Conservation (phyloP, 2,888 invertebrate species). For the Andrena dorsata region DNA sequence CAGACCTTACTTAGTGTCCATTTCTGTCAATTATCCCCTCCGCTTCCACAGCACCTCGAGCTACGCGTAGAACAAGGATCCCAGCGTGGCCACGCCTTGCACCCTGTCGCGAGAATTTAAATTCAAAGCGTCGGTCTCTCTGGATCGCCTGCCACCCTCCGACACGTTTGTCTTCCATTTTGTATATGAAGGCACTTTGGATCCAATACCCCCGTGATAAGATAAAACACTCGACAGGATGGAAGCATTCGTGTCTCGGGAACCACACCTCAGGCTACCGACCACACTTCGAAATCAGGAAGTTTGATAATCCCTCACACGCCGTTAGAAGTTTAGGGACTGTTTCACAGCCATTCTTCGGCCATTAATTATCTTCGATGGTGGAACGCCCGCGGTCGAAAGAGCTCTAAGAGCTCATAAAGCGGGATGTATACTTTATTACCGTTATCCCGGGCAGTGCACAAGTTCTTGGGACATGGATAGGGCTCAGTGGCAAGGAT, state of each 20-base stretch:
- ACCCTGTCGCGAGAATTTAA: not conserved
- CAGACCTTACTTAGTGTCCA: not conserved
- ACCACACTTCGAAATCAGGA: not conserved
- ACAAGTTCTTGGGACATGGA: constrained; percentile 2
- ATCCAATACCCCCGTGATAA: not conserved
- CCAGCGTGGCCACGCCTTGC: not conserved
- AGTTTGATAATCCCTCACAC: not conserved
- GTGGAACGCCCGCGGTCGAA: not conserved
- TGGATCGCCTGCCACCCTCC: not conserved
- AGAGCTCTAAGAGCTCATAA: not conserved
- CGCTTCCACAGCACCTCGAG: no score
- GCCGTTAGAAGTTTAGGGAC: not conserved
- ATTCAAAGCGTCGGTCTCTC: not conserved
- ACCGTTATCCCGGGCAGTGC: not conserved
- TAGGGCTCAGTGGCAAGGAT: not conserved
- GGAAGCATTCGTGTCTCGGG: not conserved
- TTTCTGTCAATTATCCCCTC: not conserved
- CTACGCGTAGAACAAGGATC: no score
- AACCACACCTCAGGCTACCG: not conserved
- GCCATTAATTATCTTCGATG: constrained; percentile 21
- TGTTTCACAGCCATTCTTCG: not conserved
- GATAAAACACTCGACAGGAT: not conserved
- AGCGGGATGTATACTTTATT: constrained; percentile 2
- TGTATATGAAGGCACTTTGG: not conserved
- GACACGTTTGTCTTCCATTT: not conserved